Evolutionary conservation across 2,888 invertebrate species (phyloP), one percentile per base, ranked within the genome.

Genomic region (Emesis furor): DNA sequence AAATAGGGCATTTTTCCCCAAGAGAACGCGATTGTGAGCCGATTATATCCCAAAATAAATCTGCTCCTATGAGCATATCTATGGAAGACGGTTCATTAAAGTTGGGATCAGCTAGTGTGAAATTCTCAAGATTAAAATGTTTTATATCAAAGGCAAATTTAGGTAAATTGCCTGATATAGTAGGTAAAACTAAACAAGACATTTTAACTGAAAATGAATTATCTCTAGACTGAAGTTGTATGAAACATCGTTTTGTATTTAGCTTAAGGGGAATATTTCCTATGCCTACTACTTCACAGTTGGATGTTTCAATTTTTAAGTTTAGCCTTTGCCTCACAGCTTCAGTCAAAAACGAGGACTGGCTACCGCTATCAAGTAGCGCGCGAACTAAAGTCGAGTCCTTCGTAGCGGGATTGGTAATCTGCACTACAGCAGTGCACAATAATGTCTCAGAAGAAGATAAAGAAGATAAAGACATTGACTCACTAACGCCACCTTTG

Each of bases 21-120:
- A 86, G 72, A 2, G 78, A 76, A 37, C 81, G 79, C 68, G 30
- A 24, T 46, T 78, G 78, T 12, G 73, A 42, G 17, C 39, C n/a
- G 73, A 86, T 75, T 32, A 85, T 51, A 17, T 82, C 81, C 84
- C 84, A 86, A 65, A 84, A 85, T 62, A 75, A 75, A 42, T 86
- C 83, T 37, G 80, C 83, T n/a, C 85, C 84, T 59, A 87, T 67
- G 5, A 86, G 67, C 32, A 85, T 73, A 59, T 87, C 79, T 24
- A 86, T 80, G 68, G 69, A 55, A 12, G 42, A 55, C n/a, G 77
- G 46, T 72, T 46, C 46, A 14, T 46, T 73, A 80, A 83, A 86
- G 8, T 65, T 74, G 30, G 87, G 85, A 79, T 87, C 87, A 10
- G 87, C 85, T 3, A 87, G 69, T 69, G 74, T 68, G 14, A 83